Percentiles rank a stretch among this genome's conserved stretches.
Conservation (phyloP, 2,888 invertebrate species). For the Silvanus unidentatus region DNA sequence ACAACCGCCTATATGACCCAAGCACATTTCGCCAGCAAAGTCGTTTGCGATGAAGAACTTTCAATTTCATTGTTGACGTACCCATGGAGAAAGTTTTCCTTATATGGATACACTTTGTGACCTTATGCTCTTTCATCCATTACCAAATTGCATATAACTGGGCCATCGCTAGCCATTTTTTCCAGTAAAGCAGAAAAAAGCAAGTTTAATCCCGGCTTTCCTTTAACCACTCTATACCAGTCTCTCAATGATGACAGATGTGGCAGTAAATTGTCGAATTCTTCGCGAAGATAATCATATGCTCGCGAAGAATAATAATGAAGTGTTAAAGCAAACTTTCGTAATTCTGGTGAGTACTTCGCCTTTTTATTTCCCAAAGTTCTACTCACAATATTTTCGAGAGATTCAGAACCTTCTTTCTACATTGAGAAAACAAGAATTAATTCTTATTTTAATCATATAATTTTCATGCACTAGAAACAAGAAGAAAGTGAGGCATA, state of each 20-base stretch:
- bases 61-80: not conserved
- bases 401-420: too few relatives aligned
- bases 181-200: constrained; percentile 1
- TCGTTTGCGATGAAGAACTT: too few relatives aligned
- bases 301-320: constrained; percentile 17
- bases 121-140: constrained; percentile 10
- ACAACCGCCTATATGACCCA: not conserved
- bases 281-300: constrained; percentile 13
- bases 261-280: constrained; percentile 12
- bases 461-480: too few relatives aligned
- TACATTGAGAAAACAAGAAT: too few relatives aligned
- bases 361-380: not conserved
- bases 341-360: constrained; percentile 12
- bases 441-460: too few relatives aligned
- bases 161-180: not conserved
- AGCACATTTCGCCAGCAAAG: not conserved
- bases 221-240: constrained; percentile 15
- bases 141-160: constrained; percentile 1
- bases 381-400: too few relatives aligned
- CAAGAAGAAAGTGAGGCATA: too few relatives aligned
- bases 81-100: not conserved
- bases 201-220: constrained; percentile 12
- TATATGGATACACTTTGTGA: not conserved
- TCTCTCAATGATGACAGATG: constrained; percentile 14
- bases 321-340: constrained; percentile 16